Base-by-base conservation (phyloP, 2,113 vertebrate species). In the Brachyhypopomus occidentalis region DNA sequence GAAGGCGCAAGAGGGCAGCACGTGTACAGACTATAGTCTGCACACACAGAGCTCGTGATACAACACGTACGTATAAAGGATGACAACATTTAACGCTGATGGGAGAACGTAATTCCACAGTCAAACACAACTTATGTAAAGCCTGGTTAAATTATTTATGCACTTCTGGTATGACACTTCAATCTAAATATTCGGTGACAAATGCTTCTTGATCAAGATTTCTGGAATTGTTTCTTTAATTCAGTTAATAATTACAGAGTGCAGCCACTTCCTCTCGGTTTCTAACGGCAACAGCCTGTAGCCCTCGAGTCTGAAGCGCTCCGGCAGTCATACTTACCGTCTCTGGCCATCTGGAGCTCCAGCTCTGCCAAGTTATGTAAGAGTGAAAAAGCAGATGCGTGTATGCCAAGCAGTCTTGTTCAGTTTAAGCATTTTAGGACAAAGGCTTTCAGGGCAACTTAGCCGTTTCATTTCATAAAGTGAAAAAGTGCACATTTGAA, bases 361-460 rank as follows among this genome's bases (percentile, higher is more conserved):
- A 30, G 58, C 19, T 20, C 72, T 79, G 77, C 82, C 72, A 76
- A 84, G 72, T 79, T 84, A 75, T 20, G 22, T 19, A 79, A 75
- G 34, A 71, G 48, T 72, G 52, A 45, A 73, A 75, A 48, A 74
- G 70, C 73, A 48, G 62, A 70, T 38, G 36, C 48, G 66, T 72
- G 20, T 2, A 58, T 48, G 38, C 4, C 22, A 36, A 75, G 73
- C 45, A 20, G 17, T 59, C 69, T 78, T n/a, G 66, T 70, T 72
- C 23, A 59, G n/a, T 71, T 30, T 38, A 59, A 30, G 34, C 19
- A 55, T 62, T 48, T 73, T 38, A 60, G 63, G 71, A 58, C 19
- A 34, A 2, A 22, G 41, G 27, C n/a, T 64, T 77, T 78, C 16
- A 20, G 30, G n/a, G 9, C 8, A 52, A 8, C 19, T 48, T 55